Conservation (phyloP, 2,113 vertebrate genomes). For the Physeter macrocephalus region DNA sequence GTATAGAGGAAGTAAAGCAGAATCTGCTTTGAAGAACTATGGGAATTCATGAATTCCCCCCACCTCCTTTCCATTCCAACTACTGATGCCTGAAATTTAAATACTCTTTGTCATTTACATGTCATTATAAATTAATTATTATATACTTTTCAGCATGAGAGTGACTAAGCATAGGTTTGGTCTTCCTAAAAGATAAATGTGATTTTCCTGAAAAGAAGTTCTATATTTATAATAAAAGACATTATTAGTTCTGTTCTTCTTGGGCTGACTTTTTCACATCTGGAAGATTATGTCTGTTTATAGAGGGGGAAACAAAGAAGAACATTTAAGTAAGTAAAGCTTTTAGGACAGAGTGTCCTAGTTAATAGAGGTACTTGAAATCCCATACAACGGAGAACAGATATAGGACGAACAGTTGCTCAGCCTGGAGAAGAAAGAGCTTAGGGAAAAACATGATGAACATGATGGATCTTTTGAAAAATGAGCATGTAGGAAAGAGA, state of each 20-base stretch:
- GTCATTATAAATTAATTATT: slow-evolving; percentile 21
- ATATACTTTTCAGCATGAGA: not conserved
- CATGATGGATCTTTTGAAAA: not conserved
- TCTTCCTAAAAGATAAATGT: not conserved
- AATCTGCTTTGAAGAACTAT: not conserved
- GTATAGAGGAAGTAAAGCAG: not conserved
- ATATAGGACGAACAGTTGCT: not conserved
- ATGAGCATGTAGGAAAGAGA: not conserved
- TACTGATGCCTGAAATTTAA: not conserved
- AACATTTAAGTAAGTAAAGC: not conserved
- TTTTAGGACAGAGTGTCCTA: not conserved
- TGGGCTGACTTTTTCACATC: not conserved
- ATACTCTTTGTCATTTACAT: not conserved
- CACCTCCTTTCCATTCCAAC: not conserved
- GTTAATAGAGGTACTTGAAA: not conserved
- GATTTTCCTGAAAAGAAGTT: not conserved
- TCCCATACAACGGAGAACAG: not conserved
- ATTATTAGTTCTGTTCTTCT: not conserved
- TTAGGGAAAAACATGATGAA: not conserved
- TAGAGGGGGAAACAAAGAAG: not conserved
- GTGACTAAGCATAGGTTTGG: not conserved
- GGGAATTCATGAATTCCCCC: not conserved
- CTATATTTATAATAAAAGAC: not conserved
- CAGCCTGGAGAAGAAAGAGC: not conserved
- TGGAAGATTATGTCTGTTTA: not conserved